These are phyloP conservation scores for Tragopan temminckii DNA, from an alignment of 2,797 vertebrate genomes.

Conservation along the genomic window DNA sequence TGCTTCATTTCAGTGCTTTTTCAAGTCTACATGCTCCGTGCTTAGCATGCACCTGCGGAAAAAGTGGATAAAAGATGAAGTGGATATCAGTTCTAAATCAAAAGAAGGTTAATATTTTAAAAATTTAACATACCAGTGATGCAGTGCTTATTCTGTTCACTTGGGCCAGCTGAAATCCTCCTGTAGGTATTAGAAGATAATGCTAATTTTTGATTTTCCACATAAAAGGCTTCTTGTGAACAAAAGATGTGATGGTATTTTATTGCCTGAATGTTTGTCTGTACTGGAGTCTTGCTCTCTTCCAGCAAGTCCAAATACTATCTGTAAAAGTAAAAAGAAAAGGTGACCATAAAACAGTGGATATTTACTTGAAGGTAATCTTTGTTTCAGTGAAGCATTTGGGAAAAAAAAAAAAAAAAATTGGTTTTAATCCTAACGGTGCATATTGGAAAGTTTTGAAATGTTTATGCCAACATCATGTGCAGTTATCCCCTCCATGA, in stretches of 20 bases:
- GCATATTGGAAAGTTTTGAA: neutral
- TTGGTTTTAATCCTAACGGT: neutral
- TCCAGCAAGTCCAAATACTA: neutral
- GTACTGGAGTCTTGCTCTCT: neutral
- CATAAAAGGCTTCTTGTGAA: conserved; percentile 6
- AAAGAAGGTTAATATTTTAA: conserved; percentile 59
- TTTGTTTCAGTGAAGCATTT: neutral
- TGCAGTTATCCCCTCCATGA: neutral
- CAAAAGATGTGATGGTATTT: conserved; percentile 40
- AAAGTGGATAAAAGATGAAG: neutral
- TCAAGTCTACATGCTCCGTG: conserved; percentile 4
- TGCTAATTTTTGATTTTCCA: conserved; percentile 46
- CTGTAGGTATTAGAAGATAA: conserved; percentile 45
- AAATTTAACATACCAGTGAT: conserved; percentile 47
- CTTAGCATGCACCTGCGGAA: conserved; percentile 46
- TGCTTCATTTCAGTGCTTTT: conserved; percentile 64
- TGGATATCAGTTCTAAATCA: conserved; percentile 60
- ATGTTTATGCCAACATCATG: neutral
- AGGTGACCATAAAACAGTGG: neutral
- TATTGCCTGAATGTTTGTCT: conserved; percentile 34
- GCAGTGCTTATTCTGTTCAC: conserved; percentile 49
- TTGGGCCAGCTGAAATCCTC: conserved; percentile 45
- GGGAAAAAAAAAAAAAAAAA: neutral
- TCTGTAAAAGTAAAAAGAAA: neutral
- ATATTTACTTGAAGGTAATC: neutral